Base-by-base conservation (phyloP, 2,797 vertebrate species). In the Acrossocheilus wenchowensis region DNA sequence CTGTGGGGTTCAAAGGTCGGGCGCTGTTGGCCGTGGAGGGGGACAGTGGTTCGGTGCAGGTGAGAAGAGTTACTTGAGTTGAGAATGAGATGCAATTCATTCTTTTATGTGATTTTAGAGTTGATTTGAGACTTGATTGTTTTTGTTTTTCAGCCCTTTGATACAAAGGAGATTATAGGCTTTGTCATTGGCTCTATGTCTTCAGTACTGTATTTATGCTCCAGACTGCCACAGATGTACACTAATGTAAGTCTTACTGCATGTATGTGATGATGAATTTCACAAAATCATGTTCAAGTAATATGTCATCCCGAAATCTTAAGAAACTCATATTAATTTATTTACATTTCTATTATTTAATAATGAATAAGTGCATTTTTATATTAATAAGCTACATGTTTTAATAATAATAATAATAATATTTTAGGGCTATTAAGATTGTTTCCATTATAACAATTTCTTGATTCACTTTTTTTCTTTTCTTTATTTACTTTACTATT, bases 201-300 rank as follows among this genome's bases (percentile, higher is more conserved):
- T 2, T 98, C 97, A 0, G 64, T 98, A 81, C 95, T 99, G 4
- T 99, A 99, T 92, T 95, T 99, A 84, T 92, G 91, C 68, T 99
- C 98, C 86, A 95, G 98, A 23, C 86, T 97, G 52, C 98, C 98
- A 0, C 98, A 99, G 94, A 97, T 99, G 83, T 93, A 94, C 92
- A 99, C 95, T 3, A 99, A 99, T 0, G 98, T 99, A 93, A 98
- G 98, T 93, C 12, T 62, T 21, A 10, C 17, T 64, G 6, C 10
- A 50, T 7, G 23, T 45, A 6, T 45, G 15, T 81, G 19, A 36
- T 50, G 9, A n/a, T 83, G 4, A 23, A n/a, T 75, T 19, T 50
- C 39, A 64, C 14, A 11, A 30, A 30, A 30, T 64, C 4, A 73
- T 23, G 19, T 36, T 34, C 11, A 14, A 5, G 10, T 36, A 10